These are phyloP conservation scores for Coracias cyanogaster DNA, from an alignment of 2,797 vertebrate genomes.

Conservation along the genomic window DNA sequence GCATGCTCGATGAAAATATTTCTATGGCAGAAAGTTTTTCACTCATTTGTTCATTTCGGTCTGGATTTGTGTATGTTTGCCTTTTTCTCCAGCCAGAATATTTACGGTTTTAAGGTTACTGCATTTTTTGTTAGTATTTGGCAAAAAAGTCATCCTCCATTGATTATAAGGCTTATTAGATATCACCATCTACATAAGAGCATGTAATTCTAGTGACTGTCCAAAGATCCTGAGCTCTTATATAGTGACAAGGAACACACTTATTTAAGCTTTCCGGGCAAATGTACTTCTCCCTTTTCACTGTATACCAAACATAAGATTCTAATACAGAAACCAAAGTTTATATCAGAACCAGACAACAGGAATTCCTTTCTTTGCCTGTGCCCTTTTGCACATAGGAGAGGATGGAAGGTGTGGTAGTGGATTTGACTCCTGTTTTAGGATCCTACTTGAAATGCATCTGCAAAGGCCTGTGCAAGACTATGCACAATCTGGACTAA, in stretches of 20 bases:
- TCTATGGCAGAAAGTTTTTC: neutral
- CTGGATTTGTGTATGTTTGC: neutral
- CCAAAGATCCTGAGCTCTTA: neutral
- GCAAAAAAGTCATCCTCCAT: neutral
- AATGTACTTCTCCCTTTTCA: neutral
- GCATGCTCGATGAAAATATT: neutral
- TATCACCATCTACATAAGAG: neutral
- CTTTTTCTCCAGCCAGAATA: neutral
- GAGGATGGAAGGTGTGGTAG: neutral
- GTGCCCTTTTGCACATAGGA: neutral
- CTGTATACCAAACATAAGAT: neutral
- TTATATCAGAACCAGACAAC: neutral
- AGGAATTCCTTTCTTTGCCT: neutral
- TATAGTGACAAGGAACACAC: neutral
- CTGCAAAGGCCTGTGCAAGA: neutral
- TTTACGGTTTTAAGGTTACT: neutral
- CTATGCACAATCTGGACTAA: neutral
- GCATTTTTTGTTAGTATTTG: neutral
- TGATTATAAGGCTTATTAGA: neutral
- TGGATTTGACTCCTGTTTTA: neutral
- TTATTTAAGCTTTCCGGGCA: neutral
- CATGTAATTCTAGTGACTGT: neutral
- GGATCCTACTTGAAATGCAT: neutral
- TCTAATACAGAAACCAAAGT: neutral
- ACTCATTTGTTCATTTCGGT: neutral